Conservation (phyloP, 2,113 vertebrate species). For the Caranx melampygus region DNA sequence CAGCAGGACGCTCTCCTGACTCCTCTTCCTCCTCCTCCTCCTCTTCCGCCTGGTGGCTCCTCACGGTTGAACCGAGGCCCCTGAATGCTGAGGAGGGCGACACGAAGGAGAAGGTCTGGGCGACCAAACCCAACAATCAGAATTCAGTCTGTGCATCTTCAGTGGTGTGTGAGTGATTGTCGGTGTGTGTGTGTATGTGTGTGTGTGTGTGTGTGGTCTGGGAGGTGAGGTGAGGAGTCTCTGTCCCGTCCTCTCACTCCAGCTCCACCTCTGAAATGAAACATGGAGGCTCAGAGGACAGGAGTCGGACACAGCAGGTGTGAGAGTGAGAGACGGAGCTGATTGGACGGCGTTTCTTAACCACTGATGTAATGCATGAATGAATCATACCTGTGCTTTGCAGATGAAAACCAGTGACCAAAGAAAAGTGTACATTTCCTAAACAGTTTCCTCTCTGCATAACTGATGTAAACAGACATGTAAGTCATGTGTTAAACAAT, state of each 20-base stretch:
- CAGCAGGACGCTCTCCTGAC: background rate
- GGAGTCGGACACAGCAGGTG: constrained; percentile 14
- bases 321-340: background rate
- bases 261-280: background rate
- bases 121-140: constrained; percentile 24
- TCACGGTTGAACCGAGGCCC: background rate
- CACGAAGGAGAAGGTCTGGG: constrained; percentile 22
- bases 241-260: background rate
- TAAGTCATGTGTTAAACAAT: too few relatives aligned
- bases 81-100: constrained; percentile 26
- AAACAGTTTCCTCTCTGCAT: too few relatives aligned
- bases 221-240: background rate
- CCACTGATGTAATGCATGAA: constrained; percentile 41
- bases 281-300: constrained; percentile 9
- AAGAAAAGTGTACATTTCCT: too few relatives aligned
- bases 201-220: rapidly evolving
- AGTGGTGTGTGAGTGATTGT: rapidly evolving
- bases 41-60: constrained; percentile 20
- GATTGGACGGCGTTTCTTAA: constrained; percentile 21
- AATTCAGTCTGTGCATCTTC: constrained; percentile 42
- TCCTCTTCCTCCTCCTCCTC: constrained; percentile 23
- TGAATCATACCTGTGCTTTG: constrained; percentile 11
- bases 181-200: rapidly evolving
- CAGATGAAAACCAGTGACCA: too few relatives aligned
- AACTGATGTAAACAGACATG: too few relatives aligned